A percentile compares a stretch with the other conserved stretches of the same genome.
Conservation (phyloP, 2,888 invertebrate species). For the Cheilosia variabilis region DNA sequence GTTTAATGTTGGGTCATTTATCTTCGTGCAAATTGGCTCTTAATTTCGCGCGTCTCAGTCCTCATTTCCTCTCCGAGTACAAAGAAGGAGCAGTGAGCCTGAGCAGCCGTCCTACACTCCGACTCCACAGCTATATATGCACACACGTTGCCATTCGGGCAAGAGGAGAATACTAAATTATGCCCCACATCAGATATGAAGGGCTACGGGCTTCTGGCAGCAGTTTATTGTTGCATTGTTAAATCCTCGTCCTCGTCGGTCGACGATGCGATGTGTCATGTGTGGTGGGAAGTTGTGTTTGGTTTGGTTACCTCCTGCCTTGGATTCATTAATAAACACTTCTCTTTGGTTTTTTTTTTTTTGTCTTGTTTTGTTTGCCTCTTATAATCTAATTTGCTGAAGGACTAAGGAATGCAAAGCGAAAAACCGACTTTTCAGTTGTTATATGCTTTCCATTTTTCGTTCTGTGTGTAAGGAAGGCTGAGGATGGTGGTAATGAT, state of each 20-base stretch:
- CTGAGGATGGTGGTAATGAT: constrained; percentile 49
- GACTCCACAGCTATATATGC: constrained; percentile 5
- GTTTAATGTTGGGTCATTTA: constrained; percentile 73
- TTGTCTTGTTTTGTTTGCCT: constrained; percentile 2
- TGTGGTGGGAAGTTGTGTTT: constrained; percentile 69
- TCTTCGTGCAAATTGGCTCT: constrained; percentile 75
- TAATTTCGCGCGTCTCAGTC: constrained; percentile 71
- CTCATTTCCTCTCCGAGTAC: constrained; percentile 46
- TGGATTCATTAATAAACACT: constrained; percentile 64
- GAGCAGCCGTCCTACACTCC: constrained; percentile 66
- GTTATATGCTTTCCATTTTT: constrained; percentile 32
- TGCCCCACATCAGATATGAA: constrained; percentile 73
- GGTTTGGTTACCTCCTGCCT: constrained; percentile 61
- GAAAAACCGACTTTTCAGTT: constrained; percentile 22
- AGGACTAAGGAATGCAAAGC: constrained; percentile 52
- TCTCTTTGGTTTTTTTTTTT: constrained; percentile 26
- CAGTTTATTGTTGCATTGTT: constrained; percentile 70
- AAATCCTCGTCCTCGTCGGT: constrained; percentile 29
- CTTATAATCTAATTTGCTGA: constrained; percentile 67
- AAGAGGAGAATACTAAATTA: constrained; percentile 67
- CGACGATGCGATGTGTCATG: constrained; percentile 58
- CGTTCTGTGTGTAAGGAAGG: background rate
- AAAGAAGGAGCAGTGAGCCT: constrained; percentile 36
- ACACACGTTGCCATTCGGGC: constrained; percentile 43
- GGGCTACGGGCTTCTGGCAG: constrained; percentile 64